Base-by-base conservation (phyloP, 2,113 vertebrate species). In the Gila orcuttii region DNA sequence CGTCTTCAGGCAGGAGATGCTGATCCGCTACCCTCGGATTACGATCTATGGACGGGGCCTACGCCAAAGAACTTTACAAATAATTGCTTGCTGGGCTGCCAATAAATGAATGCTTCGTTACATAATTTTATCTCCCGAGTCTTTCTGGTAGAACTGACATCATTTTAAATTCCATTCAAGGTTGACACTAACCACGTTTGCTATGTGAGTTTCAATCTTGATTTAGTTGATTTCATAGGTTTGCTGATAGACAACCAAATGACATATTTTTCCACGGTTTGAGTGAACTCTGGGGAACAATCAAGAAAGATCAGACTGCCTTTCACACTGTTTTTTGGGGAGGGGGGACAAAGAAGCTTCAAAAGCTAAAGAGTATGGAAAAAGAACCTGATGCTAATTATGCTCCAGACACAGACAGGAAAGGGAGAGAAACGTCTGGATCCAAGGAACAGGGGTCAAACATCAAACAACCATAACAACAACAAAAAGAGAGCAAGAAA, bases 361-460 rank as follows among this genome's bases (percentile, higher is more conserved):
- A 82, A 57, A 88, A 75, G 86, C 79, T 82, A 87, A 88, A 86
- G 79, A 71, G 82, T 88, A 84, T 86, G 76, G 74, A 89, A 83
- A 90, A 87, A 89, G 83, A 78, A 80, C 52, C 66, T 82, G 79
- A 85, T 87, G 84, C 86, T 91, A 91, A 92, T 91, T 91, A 89
- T 84, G 71, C 83, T 87, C 42, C 17, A 88, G 59, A 85, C 85
- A 25, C 86, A 87, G 86, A 88, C 89, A 87, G 87, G 62, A 76
- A 90, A 78, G 85, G 82, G 86, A 79, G 19, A 85, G 84, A 79
- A 75, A 84, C 69, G 79, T 89, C 90, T 86, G 84, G 79, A 74
- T 50, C 45, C 45, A 69, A 78, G 73, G 81, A 88, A 86, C 77
- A 85, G 77, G 78, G 86, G 84, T 86, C 59, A 69, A 88, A 87